Conservation (phyloP, 23 tunicate genomes). For the Halocynthia roretzi region DNA sequence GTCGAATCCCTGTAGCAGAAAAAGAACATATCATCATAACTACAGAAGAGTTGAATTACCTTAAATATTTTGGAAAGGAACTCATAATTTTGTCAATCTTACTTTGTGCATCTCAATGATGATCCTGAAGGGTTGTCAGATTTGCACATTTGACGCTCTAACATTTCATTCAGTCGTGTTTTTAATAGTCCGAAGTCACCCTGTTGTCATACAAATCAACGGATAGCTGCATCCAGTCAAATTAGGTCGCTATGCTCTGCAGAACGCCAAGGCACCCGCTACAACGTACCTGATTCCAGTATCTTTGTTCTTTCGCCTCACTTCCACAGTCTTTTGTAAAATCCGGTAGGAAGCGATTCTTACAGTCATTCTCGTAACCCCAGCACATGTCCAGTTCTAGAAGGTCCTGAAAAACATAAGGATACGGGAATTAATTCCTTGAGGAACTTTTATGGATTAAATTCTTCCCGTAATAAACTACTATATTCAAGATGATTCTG, state of each 20-base stretch:
- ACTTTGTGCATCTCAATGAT: slow-evolving; percentile 58
- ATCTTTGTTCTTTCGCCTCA: neutral
- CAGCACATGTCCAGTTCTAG: slow-evolving; percentile 30
- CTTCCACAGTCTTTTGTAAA: slow-evolving; percentile 27
- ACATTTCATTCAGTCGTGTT: slow-evolving; percentile 28
- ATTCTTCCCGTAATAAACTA: no score
- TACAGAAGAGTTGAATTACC: no score
- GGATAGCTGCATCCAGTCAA: neutral
- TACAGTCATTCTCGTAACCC: slow-evolving; percentile 74
- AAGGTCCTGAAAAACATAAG: slow-evolving; percentile 5
- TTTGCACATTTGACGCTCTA: slow-evolving; percentile 32
- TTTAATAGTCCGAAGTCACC: slow-evolving; percentile 76
- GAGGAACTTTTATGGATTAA: no score
- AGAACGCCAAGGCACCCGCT: neutral
- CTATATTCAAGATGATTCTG: no score
- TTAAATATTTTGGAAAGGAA: neutral
- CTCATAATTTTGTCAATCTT: neutral
- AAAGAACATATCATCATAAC: neutral
- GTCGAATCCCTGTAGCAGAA: slow-evolving; percentile 36
- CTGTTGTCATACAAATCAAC: slow-evolving; percentile 20
- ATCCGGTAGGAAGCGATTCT: slow-evolving; percentile 1
- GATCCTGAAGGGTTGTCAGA: slow-evolving; percentile 22
- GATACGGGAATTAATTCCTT: neutral
- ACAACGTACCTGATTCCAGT: slow-evolving; percentile 22
- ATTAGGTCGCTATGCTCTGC: neutral